A percentile compares a stretch with the other conserved stretches of the same genome.
Conservation (phyloP, 2,113 vertebrate species). For the Spea bombifrons region DNA sequence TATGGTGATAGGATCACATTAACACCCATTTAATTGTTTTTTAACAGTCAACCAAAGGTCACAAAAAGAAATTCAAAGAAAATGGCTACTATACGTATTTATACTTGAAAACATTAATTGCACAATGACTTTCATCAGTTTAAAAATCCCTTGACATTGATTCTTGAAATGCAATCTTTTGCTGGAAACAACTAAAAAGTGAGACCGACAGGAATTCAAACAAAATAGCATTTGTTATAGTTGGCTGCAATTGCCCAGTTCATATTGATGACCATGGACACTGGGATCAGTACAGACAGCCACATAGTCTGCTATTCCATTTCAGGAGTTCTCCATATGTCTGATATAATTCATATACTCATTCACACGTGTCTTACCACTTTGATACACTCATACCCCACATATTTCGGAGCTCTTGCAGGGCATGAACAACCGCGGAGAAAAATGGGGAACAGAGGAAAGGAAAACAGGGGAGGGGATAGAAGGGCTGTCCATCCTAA, state of each 20-base stretch:
- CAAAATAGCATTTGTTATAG: constrained; percentile 44
- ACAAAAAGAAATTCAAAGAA: too few relatives aligned
- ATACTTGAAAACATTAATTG: not conserved
- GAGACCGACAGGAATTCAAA: constrained; percentile 56
- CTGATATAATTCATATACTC: not conserved
- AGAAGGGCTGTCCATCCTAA: too few relatives aligned
- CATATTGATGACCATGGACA: constrained; percentile 48
- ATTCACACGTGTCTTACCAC: too few relatives aligned
- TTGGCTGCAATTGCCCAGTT: constrained; percentile 43
- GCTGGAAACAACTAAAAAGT: constrained; percentile 49
- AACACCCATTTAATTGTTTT: too few relatives aligned
- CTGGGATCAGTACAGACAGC: not conserved
- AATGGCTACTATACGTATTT: not conserved
- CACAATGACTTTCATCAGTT: not conserved
- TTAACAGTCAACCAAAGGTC: too few relatives aligned
- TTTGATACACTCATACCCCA: too few relatives aligned
- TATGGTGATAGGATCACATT: too few relatives aligned
- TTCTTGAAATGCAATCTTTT: constrained; percentile 45
- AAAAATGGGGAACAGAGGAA: too few relatives aligned
- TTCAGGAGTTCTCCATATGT: not conserved
- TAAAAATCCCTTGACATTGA: constrained; percentile 44
- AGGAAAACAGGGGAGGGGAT: too few relatives aligned
- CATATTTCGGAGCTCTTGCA: too few relatives aligned
- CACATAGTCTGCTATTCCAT: not conserved
- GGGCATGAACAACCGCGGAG: too few relatives aligned